Evolutionary conservation across 2,888 invertebrate species (phyloP).

Genomic region (Monoplex corrugatus): DNA sequence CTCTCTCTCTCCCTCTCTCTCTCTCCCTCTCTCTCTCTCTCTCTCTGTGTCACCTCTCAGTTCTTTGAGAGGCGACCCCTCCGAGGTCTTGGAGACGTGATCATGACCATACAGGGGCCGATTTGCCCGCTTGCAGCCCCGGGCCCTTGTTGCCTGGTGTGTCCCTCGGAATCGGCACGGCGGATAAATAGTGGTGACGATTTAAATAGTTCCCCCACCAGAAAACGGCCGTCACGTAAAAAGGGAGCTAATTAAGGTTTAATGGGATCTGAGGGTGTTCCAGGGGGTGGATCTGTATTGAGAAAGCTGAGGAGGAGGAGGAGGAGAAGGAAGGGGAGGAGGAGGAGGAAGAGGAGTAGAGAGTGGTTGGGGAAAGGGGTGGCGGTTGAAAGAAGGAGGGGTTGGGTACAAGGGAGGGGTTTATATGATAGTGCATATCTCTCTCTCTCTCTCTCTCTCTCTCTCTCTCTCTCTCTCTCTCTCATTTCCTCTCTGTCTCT

Average conservation of each 20-base stretch:
- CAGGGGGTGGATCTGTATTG: too few relatives aligned
- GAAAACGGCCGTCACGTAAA: slow-evolving; percentile 2
- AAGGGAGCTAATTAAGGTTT: slow-evolving; percentile 41
- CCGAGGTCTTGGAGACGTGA: slow-evolving; percentile 8
- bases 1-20: too few relatives aligned
- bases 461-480: background rate
- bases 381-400: background rate
- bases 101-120: background rate
- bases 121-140: background rate
- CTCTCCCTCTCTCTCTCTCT: background rate
- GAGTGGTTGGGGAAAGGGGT: background rate
- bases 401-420: background rate
- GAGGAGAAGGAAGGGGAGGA: background rate
- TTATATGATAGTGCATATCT: too few relatives aligned
- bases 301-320: background rate
- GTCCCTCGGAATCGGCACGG: slow-evolving; percentile 21
- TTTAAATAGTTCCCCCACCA: background rate
- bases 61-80: background rate
- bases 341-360: background rate
- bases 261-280: slow-evolving; percentile 5
- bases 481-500: too few relatives aligned
- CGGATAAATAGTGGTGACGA: slow-evolving; percentile 3
- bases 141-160: background rate
- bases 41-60: too few relatives aligned
- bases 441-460: too few relatives aligned